Conservation (phyloP, 2,888 invertebrate species). For the Oligia strigilis region DNA sequence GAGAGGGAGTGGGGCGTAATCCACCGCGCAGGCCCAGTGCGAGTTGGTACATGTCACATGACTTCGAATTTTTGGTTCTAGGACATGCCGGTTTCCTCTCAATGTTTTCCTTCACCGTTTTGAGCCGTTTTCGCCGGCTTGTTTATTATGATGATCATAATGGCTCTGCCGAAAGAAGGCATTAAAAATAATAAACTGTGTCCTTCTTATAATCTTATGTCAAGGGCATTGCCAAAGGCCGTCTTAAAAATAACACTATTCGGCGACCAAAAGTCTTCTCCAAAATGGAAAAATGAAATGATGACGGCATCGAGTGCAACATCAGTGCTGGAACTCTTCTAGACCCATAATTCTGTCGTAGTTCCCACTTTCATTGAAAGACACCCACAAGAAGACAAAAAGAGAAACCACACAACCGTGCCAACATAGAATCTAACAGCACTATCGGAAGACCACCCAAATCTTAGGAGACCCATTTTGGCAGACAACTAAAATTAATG, state of each 20-base stretch:
- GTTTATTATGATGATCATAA: background rate
- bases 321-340: background rate
- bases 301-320: background rate
- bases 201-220: background rate
- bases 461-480: background rate
- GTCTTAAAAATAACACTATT: background rate
- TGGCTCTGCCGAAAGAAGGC: background rate
- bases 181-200: too few species aligned
- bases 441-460: background rate
- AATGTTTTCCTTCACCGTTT: too few species aligned
- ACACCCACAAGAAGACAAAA: background rate
- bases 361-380: background rate
- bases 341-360: background rate
- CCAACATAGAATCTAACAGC: background rate
- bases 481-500: slow-evolving; percentile 3
- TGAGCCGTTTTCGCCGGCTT: too few species aligned
- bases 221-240: background rate
- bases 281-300: background rate
- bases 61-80: too few species aligned
- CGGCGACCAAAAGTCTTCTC: background rate
- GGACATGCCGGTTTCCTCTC: too few species aligned
- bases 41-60: too few species aligned
- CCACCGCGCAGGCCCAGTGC: too few species aligned
- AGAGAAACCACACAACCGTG: background rate
- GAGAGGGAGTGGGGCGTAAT: too few species aligned